Conservation (phyloP, 2,797 vertebrate species). For the Xiphorhynchus erythropygius region DNA sequence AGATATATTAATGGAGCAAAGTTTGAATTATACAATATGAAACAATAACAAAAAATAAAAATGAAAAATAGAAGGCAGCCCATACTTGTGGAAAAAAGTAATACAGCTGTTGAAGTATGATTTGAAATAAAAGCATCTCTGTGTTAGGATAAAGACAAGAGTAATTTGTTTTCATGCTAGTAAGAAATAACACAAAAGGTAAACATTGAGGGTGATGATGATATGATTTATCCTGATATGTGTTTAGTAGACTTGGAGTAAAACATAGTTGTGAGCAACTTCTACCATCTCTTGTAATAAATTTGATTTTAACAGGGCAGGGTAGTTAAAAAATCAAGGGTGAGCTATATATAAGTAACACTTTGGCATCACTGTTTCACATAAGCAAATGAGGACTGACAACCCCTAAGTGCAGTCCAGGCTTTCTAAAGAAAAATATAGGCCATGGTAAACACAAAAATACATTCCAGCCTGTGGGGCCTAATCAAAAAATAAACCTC, state of each 20-base stretch:
- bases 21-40: neutral
- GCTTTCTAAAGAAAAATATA: constrained; percentile 13
- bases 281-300: neutral
- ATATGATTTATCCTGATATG: neutral
- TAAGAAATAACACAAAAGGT: neutral
- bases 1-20: neutral
- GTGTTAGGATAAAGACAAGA: neutral
- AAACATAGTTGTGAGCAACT: neutral
- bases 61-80: neutral
- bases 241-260: neutral
- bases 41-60: neutral
- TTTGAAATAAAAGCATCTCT: neutral
- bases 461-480: neutral
- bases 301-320: neutral
- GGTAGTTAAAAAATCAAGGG: neutral
- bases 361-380: neutral
- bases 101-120: neutral
- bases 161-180: neutral
- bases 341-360: neutral
- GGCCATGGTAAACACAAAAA: constrained; percentile 37
- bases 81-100: neutral
- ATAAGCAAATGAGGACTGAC: neutral
- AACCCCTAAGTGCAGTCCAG: neutral
- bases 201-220: neutral
- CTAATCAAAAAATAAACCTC: constrained; percentile 6